These are phyloP conservation scores for Hycleus phaleratus DNA, from an alignment of 1,140 invertebrate genomes.

Conservation along the genomic window DNA sequence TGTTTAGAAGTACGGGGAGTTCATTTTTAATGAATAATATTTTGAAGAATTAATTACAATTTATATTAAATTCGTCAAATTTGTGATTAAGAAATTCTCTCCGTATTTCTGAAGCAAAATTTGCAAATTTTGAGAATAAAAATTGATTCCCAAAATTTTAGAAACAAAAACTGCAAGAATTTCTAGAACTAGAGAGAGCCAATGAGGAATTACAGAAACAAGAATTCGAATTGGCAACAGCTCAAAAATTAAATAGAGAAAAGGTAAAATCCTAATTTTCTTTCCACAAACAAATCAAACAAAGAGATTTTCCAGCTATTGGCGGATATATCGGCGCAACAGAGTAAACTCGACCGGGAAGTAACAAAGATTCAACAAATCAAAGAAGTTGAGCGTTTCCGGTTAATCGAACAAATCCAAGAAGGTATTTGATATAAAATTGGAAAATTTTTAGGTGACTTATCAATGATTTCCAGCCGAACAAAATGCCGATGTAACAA, in stretches of 20 bases:
- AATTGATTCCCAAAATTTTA: constrained; percentile 28
- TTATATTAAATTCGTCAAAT: too few species aligned
- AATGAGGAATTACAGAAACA: constrained; percentile 47
- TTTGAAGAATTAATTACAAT: too few species aligned
- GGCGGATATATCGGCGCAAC: constrained; percentile 52
- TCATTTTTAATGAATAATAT: too few species aligned
- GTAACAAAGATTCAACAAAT: constrained; percentile 57
- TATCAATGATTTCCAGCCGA: constrained; percentile 46
- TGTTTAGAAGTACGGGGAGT: not conserved
- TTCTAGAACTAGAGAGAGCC: constrained; percentile 48
- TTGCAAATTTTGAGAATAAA: too few species aligned
- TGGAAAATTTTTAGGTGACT: not conserved
- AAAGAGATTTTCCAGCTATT: constrained; percentile 45
- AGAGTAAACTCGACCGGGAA: constrained; percentile 54
- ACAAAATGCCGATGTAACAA: constrained; percentile 54
- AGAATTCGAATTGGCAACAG: constrained; percentile 47
- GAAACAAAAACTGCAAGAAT: constrained; percentile 46
- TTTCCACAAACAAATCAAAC: not conserved
- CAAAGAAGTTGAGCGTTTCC: constrained; percentile 53
- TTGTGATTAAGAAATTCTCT: too few species aligned
- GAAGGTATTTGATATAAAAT: constrained; percentile 29
- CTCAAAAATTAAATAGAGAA: constrained; percentile 45
- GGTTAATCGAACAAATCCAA: constrained; percentile 50
- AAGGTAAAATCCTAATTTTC: constrained; percentile 39
- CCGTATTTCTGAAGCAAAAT: too few species aligned